Evolutionary conservation across 2,888 invertebrate genomes (phyloP), one percentile per base, ranked within the genome.

Genomic region (Coremacera marginata): DNA sequence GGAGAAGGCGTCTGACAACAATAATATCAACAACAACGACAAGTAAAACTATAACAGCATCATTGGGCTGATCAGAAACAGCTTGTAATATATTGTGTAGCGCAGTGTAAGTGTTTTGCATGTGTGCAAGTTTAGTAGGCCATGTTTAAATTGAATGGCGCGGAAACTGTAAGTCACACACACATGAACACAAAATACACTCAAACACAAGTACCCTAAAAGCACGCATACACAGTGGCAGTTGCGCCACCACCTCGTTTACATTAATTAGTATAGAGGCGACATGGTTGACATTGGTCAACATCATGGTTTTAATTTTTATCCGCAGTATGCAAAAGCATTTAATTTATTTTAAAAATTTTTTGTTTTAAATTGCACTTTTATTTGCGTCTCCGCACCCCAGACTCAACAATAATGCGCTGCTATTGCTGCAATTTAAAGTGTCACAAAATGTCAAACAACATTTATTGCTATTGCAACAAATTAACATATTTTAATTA

Each of bases 401-500:
- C 14, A 14, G 57, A 8, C 25, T 25, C 57, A 22, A 27, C 57
- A 60, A 60, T 27, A 60, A 25, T 8, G 22, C 22, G 57, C 57
- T 25, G 9, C 57, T 60, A 60, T 14, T 60, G 11, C 57, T 14
- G 14, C 44, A 44, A 44, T 44, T 44, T 44, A 19, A 27, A 60
- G 57, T 27, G 44, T 60, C 57, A 22, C 25, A 22, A 63, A 63
- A 63, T 63, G 63, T 63, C 63, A 31, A 25, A 63, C 25, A n/a
- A 8, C 63, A 31, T 63, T 63, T 63, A 63, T 63, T 63, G 25
- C 31, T 14, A 63, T 31, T n/a, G 63, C 63, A 27, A 22, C 63
- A 63, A 63, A 63, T 63, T 63, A 63, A 63, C 63, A 31, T 63
- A 63, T 63, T 63, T 63, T 55, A 22, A 19, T 55, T 55, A 55